Evolutionary conservation across 1,140 invertebrate genomes (phyloP).

Genomic region (Saccostrea echinata): DNA sequence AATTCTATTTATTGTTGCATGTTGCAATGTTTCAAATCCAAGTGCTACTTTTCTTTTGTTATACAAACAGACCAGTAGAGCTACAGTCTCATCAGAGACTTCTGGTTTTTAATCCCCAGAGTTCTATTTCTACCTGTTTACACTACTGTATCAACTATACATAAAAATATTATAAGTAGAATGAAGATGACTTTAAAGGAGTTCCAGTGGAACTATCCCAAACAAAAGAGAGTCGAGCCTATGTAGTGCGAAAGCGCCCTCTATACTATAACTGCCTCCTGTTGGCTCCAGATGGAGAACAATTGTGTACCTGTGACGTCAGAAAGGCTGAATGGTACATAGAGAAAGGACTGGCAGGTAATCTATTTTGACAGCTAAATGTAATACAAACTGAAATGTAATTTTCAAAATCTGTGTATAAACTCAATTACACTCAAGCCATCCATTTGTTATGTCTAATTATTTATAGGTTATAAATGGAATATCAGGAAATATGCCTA

Average conservation of each 20-base stretch:
- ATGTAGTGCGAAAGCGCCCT: conserved; percentile 77
- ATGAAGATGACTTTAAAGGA: background rate
- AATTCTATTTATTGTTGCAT: too few species aligned
- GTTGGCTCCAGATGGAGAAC: conserved; percentile 89
- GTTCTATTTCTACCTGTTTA: background rate
- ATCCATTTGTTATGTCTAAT: too few species aligned
- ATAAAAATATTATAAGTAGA: background rate
- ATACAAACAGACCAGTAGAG: too few species aligned
- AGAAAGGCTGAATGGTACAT: conserved; percentile 91
- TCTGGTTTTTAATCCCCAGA: too few species aligned
- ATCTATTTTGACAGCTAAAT: background rate
- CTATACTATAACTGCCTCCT: conserved; percentile 91
- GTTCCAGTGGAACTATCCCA: background rate
- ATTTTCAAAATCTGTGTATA: too few species aligned
- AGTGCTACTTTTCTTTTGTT: too few species aligned
- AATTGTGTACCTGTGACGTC: conserved; percentile 89
- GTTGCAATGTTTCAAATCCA: too few species aligned
- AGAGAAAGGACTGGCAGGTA: conserved; percentile 84
- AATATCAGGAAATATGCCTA: too few species aligned
- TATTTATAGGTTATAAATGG: too few species aligned
- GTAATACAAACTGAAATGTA: too few species aligned
- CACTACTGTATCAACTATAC: background rate
- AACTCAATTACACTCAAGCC: too few species aligned
- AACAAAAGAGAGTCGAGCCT: conserved; percentile 56
- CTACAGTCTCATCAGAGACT: too few species aligned